phyloP scores from a whole-genome alignment of 2,888 invertebrate species.

The Limnephilus auricula region DNA sequence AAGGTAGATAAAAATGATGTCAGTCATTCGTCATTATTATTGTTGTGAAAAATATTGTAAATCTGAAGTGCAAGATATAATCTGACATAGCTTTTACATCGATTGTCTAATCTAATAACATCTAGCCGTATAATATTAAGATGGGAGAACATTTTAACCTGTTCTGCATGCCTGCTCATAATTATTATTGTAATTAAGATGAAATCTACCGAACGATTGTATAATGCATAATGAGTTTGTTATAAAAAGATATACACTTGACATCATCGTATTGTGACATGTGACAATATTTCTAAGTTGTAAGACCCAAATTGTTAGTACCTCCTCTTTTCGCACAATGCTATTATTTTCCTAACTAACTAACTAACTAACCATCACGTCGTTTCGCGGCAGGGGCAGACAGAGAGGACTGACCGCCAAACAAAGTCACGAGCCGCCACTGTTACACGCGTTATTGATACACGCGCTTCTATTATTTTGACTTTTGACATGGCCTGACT shows the following conservation, averaged over 20 bases:
- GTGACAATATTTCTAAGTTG: not conserved
- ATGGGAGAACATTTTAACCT: not conserved
- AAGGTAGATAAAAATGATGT: not conserved
- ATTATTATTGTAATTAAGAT: not conserved
- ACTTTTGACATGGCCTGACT: too few species aligned
- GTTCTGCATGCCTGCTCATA: too few species aligned
- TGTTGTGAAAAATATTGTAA: not conserved
- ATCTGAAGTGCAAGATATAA: not conserved
- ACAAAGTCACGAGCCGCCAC: too few species aligned
- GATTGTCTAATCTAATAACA: not conserved
- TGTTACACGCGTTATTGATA: too few species aligned
- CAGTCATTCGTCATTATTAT: not conserved
- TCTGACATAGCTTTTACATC: not conserved
- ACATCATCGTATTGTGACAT: not conserved
- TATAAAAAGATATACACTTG: not conserved
- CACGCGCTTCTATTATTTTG: too few species aligned
- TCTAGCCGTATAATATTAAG: not conserved
- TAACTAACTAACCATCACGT: too few species aligned
- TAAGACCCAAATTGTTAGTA: not conserved
- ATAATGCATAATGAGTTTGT: not conserved
- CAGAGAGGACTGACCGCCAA: too few species aligned
- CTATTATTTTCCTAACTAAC: too few species aligned
- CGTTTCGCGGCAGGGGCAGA: too few species aligned
- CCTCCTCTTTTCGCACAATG: not conserved
- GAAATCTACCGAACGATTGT: not conserved